Evolutionary conservation across 2,888 invertebrate species (phyloP).

Genomic region (Cloeon dipterum): DNA sequence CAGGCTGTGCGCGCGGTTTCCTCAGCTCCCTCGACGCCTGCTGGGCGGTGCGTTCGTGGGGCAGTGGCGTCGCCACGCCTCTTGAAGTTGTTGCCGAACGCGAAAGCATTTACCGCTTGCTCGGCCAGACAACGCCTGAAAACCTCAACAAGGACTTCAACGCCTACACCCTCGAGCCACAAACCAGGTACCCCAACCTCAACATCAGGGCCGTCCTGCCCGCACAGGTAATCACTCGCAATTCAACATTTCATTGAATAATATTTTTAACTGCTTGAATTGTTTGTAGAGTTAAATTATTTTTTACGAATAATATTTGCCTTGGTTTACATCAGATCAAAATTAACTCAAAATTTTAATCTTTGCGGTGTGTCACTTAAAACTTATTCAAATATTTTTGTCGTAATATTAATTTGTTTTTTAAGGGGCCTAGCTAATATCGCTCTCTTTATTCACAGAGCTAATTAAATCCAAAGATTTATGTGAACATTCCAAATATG

Average conservation of each 20-base stretch:
- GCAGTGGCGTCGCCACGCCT: conserved; percentile 39
- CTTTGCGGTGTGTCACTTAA: too few species aligned
- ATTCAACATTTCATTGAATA: not conserved
- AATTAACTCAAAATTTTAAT: too few species aligned
- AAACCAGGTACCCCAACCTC: conserved; percentile 65
- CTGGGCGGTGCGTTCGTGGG: conserved; percentile 82
- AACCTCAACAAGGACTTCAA: conserved; percentile 78
- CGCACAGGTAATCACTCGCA: conserved; percentile 36
- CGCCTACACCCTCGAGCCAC: conserved; percentile 67
- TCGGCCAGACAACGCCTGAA: conserved; percentile 90
- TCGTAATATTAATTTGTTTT: too few species aligned
- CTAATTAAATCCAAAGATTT: too few species aligned
- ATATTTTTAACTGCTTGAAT: not conserved
- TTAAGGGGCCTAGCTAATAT: too few species aligned
- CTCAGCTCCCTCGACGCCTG: conserved; percentile 88
- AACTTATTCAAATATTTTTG: too few species aligned
- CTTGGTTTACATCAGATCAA: too few species aligned
- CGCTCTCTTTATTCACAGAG: too few species aligned
- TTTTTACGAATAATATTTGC: too few species aligned
- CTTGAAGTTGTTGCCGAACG: conserved; percentile 79
- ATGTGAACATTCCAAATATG: too few species aligned
- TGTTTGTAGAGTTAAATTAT: too few species aligned
- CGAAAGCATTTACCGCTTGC: conserved; percentile 73
- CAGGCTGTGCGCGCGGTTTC: conserved; percentile 93
- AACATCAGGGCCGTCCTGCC: conserved; percentile 52